These are phyloP conservation scores for Syngnathus rostellatus DNA, from an alignment of 2,797 vertebrate species.

Conservation along the genomic window DNA sequence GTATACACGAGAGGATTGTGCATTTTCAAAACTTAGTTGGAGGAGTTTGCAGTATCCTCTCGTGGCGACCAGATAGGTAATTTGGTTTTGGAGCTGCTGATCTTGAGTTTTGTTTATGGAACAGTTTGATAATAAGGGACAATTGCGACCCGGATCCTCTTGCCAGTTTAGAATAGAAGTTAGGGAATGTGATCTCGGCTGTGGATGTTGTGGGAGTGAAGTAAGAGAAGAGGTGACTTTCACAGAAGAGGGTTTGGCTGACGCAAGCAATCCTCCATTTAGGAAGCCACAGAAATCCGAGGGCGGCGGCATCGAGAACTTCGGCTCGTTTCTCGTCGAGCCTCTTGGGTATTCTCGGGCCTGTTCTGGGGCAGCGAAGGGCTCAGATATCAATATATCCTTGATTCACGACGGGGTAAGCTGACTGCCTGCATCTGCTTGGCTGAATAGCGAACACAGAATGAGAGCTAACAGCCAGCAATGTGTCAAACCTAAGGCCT, in stretches of 20 bases:
- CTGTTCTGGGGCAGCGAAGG: constrained; percentile 66
- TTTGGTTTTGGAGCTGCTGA: background rate
- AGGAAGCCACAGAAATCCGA: constrained; percentile 52
- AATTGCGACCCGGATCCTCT: background rate
- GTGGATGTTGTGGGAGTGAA: constrained; percentile 5
- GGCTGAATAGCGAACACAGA: constrained; percentile 78
- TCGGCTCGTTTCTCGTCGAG: constrained; percentile 24
- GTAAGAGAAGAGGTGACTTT: constrained; percentile 53
- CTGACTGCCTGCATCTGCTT: constrained; percentile 68
- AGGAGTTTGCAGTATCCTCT: constrained; percentile 19
- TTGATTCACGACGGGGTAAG: constrained; percentile 72
- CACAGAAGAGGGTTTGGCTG: constrained; percentile 56
- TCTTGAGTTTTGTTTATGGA: background rate
- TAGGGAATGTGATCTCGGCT: constrained; percentile 6
- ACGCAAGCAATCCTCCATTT: constrained; percentile 61
- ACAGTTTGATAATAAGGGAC: background rate
- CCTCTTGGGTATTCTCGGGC: constrained; percentile 51
- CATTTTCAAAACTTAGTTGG: constrained; percentile 1
- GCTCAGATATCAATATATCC: constrained; percentile 72
- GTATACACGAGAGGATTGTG: constrained; percentile 8
- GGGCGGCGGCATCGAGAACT: constrained; percentile 48
- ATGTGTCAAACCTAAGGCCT: too few species aligned
- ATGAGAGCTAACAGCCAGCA: constrained; percentile 43
- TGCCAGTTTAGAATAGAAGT: background rate
- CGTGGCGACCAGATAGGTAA: background rate